Base-by-base conservation (phyloP, 1,140 invertebrate genomes). In the Vanessa tameamea region DNA sequence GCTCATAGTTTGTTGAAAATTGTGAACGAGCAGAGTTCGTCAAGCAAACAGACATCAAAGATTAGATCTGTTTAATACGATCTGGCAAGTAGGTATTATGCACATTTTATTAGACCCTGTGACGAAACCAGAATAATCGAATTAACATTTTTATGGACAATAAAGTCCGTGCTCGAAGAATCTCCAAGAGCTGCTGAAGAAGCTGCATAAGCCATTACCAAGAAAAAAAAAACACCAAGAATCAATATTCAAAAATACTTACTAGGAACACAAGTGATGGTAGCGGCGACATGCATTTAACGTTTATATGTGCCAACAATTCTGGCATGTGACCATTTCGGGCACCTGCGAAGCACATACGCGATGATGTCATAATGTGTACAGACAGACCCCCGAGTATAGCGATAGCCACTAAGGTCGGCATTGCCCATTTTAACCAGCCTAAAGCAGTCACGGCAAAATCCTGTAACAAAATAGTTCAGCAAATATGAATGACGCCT, bases 271-370 rank as follows among this genome's bases (percentile, higher is more conserved):
- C 93, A 11, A 98, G 93, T 1, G 97, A 97, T 1, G 97, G 97
- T 77, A 96, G 94, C 3, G 98, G 98, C 0, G 97, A 98, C 78
- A 95, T 95, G 79, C 94, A 95, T 75, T 96, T 94, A 0, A 97
- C 93, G 87, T 97, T 98, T 72, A 99, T 97, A 85, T 98, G 96
- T 5, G 97, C 96, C 20, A 99, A 94, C 48, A 97, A 93, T 12
- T 95, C 93, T 0, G 98, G 98, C 90, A 99, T 96, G 86, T 99
- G 98, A 20, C 97, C 97, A 83, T 98, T 97, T 57, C 97, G 94
- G 0, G 98, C 98, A 59, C 97, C 98, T 13, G 98, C 97, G 90
- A 98, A 99, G 84, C 98, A 97, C 94, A 99, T 96, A 73, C 98
- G 93, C 31, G 96, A 96, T 14, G 96, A 97, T n/a, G 97, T 96